These are phyloP conservation scores for Bombus impatiens DNA, from an alignment of 1,140 invertebrate species.

Conservation along the genomic window DNA sequence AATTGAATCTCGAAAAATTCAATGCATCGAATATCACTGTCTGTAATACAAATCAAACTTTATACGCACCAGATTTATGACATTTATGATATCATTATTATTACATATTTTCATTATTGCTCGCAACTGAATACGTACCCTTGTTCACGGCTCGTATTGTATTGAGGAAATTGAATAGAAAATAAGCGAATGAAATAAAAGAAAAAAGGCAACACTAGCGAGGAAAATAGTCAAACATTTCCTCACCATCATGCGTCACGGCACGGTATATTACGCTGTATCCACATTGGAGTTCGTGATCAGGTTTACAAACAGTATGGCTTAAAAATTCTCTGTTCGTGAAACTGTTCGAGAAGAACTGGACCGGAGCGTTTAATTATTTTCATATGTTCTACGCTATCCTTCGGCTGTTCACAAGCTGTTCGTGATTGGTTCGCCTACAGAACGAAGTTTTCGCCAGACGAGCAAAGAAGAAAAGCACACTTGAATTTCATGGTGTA, in stretches of 20 bases:
- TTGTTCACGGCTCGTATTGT: background rate
- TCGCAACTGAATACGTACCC: background rate
- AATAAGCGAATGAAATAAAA: background rate
- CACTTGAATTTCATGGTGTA: too few relatives aligned
- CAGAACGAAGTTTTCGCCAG: too few relatives aligned
- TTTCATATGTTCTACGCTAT: too few relatives aligned
- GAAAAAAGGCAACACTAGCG: background rate
- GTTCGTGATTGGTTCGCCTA: too few relatives aligned
- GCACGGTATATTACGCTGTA: background rate
- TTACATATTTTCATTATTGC: constrained; percentile 49
- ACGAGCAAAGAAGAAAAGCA: too few relatives aligned
- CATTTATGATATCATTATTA: constrained; percentile 46
- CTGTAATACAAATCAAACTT: constrained; percentile 43
- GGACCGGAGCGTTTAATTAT: too few relatives aligned
- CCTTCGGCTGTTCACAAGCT: too few relatives aligned
- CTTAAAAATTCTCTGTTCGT: too few relatives aligned
- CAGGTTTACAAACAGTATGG: too few relatives aligned
- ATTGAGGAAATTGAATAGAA: constrained; percentile 20
- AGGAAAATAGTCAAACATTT: background rate
- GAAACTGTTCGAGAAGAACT: too few relatives aligned
- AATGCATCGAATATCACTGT: constrained; percentile 54
- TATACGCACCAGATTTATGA: constrained; percentile 29
- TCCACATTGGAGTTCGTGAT: too few relatives aligned
- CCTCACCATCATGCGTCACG: background rate
- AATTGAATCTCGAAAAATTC: constrained; percentile 54